A percentile compares a stretch with the other conserved stretches of the same genome.
Conservation (phyloP, 2,888 invertebrate species). For the Nesidiocoris tenuis region DNA sequence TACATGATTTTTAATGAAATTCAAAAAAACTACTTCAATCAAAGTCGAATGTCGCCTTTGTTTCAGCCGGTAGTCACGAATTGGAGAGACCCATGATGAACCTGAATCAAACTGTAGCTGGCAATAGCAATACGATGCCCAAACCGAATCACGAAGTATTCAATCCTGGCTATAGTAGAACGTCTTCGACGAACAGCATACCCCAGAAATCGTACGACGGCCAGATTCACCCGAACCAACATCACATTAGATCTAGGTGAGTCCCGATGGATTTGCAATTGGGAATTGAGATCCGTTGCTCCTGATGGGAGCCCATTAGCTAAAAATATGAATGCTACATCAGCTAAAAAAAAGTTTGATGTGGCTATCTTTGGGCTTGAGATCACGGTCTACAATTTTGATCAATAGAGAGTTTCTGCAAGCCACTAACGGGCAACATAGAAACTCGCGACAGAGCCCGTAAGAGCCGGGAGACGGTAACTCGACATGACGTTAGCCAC, state of each 20-base stretch:
- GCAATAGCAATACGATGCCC: slow-evolving; percentile 47
- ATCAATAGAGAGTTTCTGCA: too few species aligned
- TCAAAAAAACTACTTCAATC: background rate
- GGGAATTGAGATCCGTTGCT: background rate
- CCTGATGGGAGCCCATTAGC: too few species aligned
- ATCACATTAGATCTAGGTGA: slow-evolving; percentile 52
- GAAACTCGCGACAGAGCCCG: too few species aligned
- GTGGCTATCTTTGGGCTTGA: too few species aligned
- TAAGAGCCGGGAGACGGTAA: too few species aligned
- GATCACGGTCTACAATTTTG: too few species aligned
- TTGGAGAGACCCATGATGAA: slow-evolving; percentile 45
- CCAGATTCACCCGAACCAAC: slow-evolving; percentile 46
- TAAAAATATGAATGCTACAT: too few species aligned
- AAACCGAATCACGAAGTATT: slow-evolving; percentile 60
- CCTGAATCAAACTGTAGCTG: slow-evolving; percentile 47
- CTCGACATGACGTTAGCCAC: too few species aligned
- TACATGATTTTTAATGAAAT: too few species aligned
- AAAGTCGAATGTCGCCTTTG: background rate
- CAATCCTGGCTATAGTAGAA: slow-evolving; percentile 66
- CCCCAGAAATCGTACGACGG: slow-evolving; percentile 51
- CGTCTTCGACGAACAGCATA: slow-evolving; percentile 65
- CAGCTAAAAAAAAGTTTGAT: too few species aligned
- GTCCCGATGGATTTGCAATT: background rate
- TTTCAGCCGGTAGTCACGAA: slow-evolving; percentile 47
- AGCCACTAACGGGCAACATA: too few species aligned